phyloP scores from a whole-genome alignment of 2,797 vertebrate genomes.

The Coreius guichenoti region DNA sequence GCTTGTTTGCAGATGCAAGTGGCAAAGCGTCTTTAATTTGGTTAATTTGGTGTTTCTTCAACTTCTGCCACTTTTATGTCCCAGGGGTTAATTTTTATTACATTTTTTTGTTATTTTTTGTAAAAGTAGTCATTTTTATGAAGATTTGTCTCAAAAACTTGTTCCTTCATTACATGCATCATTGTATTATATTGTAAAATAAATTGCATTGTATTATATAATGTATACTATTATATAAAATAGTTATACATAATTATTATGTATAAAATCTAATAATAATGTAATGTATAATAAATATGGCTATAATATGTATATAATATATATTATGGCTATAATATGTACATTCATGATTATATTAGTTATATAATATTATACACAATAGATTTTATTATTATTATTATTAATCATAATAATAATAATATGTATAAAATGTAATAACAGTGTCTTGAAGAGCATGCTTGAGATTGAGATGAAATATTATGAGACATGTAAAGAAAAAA shows the following conservation, averaged over 20 bases:
- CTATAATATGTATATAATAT: not conserved
- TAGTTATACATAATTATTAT: not conserved
- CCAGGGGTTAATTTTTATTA: not conserved
- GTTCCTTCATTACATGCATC: not conserved
- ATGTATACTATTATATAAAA: not conserved
- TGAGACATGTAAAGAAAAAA: not conserved
- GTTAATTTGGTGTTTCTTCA: not conserved
- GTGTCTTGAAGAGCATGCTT: not conserved
- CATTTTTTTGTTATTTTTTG: not conserved
- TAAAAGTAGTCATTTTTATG: not conserved
- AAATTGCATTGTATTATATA: not conserved
- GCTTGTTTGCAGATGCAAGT: not conserved
- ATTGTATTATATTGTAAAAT: not conserved
- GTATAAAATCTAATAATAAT: not conserved
- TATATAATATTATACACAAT: not conserved
- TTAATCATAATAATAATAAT: not conserved
- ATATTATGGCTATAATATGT: not conserved
- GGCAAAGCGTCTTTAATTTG: not conserved
- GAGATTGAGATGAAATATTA: not conserved
- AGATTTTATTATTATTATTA: not conserved
- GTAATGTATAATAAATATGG: not conserved
- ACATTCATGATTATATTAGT: not conserved
- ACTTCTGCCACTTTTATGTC: not conserved
- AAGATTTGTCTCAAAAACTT: not conserved
- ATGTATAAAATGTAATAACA: not conserved